Conservation (phyloP, 2,113 vertebrate genomes). For the Sclerurus mexicanus region DNA sequence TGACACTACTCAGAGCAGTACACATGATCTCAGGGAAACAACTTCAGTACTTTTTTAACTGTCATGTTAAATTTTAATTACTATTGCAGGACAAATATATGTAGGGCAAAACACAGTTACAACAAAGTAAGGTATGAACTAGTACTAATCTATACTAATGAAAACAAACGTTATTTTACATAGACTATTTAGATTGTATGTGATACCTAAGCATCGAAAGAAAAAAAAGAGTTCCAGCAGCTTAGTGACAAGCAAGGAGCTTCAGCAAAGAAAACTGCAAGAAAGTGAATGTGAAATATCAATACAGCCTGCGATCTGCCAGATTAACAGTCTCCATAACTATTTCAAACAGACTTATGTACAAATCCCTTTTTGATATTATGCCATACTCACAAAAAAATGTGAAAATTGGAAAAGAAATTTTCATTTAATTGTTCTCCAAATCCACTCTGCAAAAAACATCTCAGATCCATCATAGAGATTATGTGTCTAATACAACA, state of each 20-base stretch:
- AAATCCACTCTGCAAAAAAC: neutral
- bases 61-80: neutral
- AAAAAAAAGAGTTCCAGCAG: neutral
- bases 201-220: neutral
- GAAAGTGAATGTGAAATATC: neutral
- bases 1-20: neutral
- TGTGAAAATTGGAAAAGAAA: neutral
- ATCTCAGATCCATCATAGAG: neutral
- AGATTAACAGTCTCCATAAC: neutral
- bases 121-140: neutral
- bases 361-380: neutral
- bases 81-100: neutral
- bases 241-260: neutral
- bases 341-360: neutral
- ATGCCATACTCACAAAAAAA: neutral
- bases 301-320: neutral
- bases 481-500: neutral
- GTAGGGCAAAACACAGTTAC: neutral
- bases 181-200: neutral
- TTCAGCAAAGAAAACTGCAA: neutral
- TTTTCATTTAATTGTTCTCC: neutral
- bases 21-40: neutral
- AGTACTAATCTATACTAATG: neutral
- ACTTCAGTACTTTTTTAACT: neutral
- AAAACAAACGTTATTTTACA: neutral